Conservation (phyloP, 2,888 invertebrate species). For the Trichogramma dendrolimi region DNA sequence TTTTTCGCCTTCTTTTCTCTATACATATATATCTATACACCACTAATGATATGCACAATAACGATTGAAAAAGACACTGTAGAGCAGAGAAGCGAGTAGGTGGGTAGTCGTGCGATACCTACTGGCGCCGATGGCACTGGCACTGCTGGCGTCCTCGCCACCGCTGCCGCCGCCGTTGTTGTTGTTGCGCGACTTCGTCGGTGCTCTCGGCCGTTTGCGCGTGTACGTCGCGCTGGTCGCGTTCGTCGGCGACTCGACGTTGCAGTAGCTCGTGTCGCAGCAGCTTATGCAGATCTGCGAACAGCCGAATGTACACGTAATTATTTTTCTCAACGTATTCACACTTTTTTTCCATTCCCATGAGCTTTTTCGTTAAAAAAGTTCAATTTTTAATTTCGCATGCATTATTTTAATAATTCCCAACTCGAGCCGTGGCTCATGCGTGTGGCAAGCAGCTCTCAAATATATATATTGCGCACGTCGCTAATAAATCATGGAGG, state of each 20-base stretch:
- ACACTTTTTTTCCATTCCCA: too few relatives aligned
- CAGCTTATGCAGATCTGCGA: constrained; percentile 62
- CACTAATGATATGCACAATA: constrained; percentile 22
- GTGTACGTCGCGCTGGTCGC: constrained; percentile 57
- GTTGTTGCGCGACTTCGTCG: constrained; percentile 36
- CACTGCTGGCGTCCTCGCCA: neutral
- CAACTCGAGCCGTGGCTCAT: too few relatives aligned
- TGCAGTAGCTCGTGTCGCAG: constrained; percentile 63
- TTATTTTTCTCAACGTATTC: neutral
- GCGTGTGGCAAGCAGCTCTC: too few relatives aligned
- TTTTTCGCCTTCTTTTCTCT: neutral
- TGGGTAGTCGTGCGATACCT: neutral
- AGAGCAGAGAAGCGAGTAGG: constrained; percentile 16
- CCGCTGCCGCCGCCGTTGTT: constrained; percentile 28
- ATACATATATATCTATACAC: neutral
- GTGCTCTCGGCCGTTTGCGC: constrained; percentile 40
- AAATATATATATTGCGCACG: too few relatives aligned
- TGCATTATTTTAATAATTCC: too few relatives aligned
- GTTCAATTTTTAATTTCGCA: too few relatives aligned
- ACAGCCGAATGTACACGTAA: constrained; percentile 38
- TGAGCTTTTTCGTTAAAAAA: too few relatives aligned
- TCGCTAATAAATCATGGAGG: too few relatives aligned
- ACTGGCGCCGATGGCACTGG: neutral
- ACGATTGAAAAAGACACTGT: constrained; percentile 26
- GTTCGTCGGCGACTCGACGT: constrained; percentile 61